These are phyloP conservation scores for Drosophila neutralis DNA, from an alignment of 2,888 invertebrate genomes.

Conservation along the genomic window DNA sequence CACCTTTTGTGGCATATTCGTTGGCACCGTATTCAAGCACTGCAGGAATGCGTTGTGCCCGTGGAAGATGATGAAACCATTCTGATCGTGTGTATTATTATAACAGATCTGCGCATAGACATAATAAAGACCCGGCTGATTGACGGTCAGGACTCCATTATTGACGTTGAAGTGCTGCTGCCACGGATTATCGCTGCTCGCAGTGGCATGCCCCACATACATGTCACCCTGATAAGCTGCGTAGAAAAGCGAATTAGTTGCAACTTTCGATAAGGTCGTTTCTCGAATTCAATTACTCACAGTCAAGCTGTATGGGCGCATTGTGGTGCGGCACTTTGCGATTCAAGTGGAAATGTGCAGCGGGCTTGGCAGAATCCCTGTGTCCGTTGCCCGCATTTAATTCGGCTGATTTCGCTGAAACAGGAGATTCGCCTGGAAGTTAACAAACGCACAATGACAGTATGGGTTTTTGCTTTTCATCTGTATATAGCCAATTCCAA, in stretches of 20 bases:
- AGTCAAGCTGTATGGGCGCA: constrained; percentile 48
- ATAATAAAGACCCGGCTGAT: constrained; percentile 90
- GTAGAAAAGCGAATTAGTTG: neutral
- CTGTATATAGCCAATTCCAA: constrained; percentile 56
- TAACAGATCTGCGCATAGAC: constrained; percentile 93
- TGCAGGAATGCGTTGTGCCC: constrained; percentile 89
- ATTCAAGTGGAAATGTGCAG: constrained; percentile 82
- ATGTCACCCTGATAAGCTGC: constrained; percentile 81
- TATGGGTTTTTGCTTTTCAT: constrained; percentile 22
- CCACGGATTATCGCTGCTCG: constrained; percentile 86
- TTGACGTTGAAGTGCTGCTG: constrained; percentile 87
- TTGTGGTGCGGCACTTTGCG: constrained; percentile 72
- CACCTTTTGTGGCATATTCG: constrained; percentile 86
- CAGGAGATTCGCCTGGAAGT: constrained; percentile 80
- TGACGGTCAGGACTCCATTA: constrained; percentile 89
- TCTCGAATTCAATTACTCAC: constrained; percentile 50
- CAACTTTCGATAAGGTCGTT: neutral
- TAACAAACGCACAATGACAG: constrained; percentile 52
- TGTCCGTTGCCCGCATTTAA: constrained; percentile 1
- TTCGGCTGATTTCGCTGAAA: constrained; percentile 79
- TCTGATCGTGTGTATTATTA: constrained; percentile 90
- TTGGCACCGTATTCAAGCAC: constrained; percentile 89
- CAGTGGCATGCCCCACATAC: constrained; percentile 85
- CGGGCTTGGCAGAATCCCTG: constrained; percentile 45
- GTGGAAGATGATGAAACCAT: constrained; percentile 90